Conservation (phyloP, 2,888 invertebrate genomes). For the Thyatira batis region DNA sequence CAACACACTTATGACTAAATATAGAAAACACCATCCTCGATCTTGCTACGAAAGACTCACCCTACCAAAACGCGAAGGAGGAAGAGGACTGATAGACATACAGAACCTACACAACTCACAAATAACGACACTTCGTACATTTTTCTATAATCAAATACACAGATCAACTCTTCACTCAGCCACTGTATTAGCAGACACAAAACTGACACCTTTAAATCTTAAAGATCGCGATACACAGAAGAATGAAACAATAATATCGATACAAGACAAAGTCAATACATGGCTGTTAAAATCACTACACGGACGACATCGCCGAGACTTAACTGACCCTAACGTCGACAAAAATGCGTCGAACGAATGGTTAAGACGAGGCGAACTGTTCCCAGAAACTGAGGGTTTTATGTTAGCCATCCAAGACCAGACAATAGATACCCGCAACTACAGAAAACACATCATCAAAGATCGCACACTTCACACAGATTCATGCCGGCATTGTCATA, state of each 20-base stretch:
- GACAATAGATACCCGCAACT: conserved; percentile 5
- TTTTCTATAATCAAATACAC: background rate
- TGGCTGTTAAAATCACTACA: background rate
- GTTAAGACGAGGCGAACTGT: conserved; percentile 11
- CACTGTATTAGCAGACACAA: background rate
- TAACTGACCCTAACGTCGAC: conserved; percentile 8
- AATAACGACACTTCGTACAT: background rate
- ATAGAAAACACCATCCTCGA: conserved; percentile 5
- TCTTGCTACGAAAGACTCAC: background rate
- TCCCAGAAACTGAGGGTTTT: conserved; percentile 17
- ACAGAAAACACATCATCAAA: no score
- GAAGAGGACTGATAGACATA: conserved; percentile 5
- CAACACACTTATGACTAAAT: conserved; percentile 2
- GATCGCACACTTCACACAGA: background rate
- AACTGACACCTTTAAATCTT: background rate
- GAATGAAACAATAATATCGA: background rate
- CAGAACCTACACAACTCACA: conserved; percentile 5
- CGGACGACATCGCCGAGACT: background rate
- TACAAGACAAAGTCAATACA: background rate
- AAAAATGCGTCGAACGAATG: conserved; percentile 16
- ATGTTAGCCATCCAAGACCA: conserved; percentile 13
- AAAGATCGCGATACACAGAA: background rate
- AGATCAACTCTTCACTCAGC: background rate
- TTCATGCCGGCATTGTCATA: background rate
- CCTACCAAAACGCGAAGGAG: conserved; percentile 1